These are phyloP conservation scores for Drosophila nigromelanica DNA, from an alignment of 1,140 invertebrate genomes.

Conservation along the genomic window DNA sequence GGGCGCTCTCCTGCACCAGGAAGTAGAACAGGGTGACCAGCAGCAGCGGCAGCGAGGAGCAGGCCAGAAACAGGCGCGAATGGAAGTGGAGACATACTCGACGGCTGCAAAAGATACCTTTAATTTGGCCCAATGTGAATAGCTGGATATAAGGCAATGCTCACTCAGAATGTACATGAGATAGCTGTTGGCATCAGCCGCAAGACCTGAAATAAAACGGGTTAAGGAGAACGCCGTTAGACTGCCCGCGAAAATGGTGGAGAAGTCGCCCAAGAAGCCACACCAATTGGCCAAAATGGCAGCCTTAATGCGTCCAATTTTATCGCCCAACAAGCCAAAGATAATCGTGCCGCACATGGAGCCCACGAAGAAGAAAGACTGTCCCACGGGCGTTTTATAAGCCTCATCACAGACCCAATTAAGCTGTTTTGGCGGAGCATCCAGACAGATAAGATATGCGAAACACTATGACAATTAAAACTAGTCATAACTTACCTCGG, in stretches of 20 bases:
- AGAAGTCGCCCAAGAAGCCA: constrained; percentile 85
- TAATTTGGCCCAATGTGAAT: background rate
- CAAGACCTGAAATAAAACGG: constrained; percentile 85
- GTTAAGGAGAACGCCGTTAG: constrained; percentile 84
- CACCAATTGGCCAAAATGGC: constrained; percentile 85
- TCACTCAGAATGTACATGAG: constrained; percentile 87
- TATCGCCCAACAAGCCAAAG: constrained; percentile 85
- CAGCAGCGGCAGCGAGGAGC: constrained; percentile 84
- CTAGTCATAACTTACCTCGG: constrained; percentile 84
- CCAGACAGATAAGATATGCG: constrained; percentile 11
- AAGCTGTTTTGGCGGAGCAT: constrained; percentile 73
- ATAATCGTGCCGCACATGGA: constrained; percentile 85
- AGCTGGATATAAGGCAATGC: constrained; percentile 1
- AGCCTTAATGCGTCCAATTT: constrained; percentile 85
- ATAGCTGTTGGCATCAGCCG: constrained; percentile 86
- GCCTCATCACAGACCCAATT: constrained; percentile 86
- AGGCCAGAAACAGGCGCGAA: constrained; percentile 84
- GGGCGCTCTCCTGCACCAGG: constrained; percentile 86
- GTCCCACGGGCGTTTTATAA: constrained; percentile 85
- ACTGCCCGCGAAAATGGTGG: constrained; percentile 84
- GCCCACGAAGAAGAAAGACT: constrained; percentile 87
- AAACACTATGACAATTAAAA: background rate
- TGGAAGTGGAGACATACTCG: constrained; percentile 85
- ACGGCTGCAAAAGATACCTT: constrained; percentile 81
- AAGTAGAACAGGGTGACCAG: constrained; percentile 84